Evolutionary conservation across 2,888 invertebrate genomes (phyloP).

Genomic region (Agrochola lota): DNA sequence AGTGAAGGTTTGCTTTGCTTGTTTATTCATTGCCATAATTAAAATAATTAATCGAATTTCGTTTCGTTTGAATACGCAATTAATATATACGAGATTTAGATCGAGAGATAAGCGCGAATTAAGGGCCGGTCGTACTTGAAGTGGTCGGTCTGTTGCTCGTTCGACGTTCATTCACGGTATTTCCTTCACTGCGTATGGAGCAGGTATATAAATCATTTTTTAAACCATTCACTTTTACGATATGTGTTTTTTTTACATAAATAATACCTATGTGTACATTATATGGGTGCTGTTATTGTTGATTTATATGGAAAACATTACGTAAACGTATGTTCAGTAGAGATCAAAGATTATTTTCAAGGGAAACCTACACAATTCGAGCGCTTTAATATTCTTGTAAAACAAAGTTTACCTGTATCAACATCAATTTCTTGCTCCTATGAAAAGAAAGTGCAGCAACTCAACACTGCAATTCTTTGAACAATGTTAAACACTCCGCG

Average conservation of each 20-base stretch:
- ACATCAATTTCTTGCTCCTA: slow-evolving; percentile 43
- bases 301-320: slow-evolving; percentile 24
- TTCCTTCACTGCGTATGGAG: slow-evolving; percentile 38
- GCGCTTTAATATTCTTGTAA: slow-evolving; percentile 21
- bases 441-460: slow-evolving; percentile 50
- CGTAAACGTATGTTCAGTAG: slow-evolving; percentile 5
- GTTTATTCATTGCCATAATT: slow-evolving; percentile 73
- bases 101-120: slow-evolving; percentile 67
- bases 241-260: slow-evolving; percentile 42
- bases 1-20: slow-evolving; percentile 58
- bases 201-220: slow-evolving; percentile 56
- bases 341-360: slow-evolving; percentile 53
- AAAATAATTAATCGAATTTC: slow-evolving; percentile 75
- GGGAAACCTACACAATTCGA: slow-evolving; percentile 13
- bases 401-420: slow-evolving; percentile 38
- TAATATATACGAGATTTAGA: slow-evolving; percentile 69
- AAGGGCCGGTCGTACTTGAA: slow-evolving; percentile 68
- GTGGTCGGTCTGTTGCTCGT: slow-evolving; percentile 16
- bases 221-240: slow-evolving; percentile 63
- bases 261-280: slow-evolving; percentile 26
- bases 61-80: slow-evolving; percentile 72
- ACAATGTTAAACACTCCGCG: slow-evolving; percentile 72
- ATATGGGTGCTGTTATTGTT: slow-evolving; percentile 25
- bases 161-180: slow-evolving; percentile 53
- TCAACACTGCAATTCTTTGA: slow-evolving; percentile 56